Percentiles rank a stretch among this genome's conserved stretches.
phyloP scores from a whole-genome alignment of 2,888 invertebrate genomes.

The Cenopis cana region DNA sequence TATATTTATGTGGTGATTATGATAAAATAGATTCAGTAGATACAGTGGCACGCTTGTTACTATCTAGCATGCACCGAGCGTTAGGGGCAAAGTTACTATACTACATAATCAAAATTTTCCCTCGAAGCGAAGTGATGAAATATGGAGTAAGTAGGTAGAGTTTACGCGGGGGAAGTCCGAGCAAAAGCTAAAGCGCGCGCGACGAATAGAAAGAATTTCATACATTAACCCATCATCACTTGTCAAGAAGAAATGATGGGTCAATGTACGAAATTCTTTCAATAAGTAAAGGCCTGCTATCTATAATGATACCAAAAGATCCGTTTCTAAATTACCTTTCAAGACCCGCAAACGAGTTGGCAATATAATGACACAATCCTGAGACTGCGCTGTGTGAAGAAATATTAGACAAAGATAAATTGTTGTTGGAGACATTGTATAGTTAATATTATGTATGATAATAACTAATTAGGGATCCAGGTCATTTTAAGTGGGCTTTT shows the following conservation, averaged over 20 bases:
- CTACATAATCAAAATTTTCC: no score
- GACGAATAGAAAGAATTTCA: no score
- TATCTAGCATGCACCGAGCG: no score
- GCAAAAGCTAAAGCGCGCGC: no score
- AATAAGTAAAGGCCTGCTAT: neutral
- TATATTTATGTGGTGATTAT: neutral
- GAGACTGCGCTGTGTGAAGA: conserved; percentile 36
- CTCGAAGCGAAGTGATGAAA: no score
- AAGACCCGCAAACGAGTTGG: conserved; percentile 23
- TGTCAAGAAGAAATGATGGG: no score
- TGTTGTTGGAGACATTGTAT: conserved; percentile 21
- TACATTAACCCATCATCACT: no score
- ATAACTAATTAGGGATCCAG: conserved; percentile 34
- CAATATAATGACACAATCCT: conserved; percentile 42
- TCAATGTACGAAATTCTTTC: no score
- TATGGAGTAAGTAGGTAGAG: no score
- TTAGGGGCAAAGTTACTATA: no score
- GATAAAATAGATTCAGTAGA: neutral
- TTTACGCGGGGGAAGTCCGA: no score
- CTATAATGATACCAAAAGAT: neutral
- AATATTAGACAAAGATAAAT: conserved; percentile 40
- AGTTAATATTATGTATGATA: conserved; percentile 26
- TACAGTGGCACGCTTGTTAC: neutral
- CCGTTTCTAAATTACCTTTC: conserved; percentile 2
- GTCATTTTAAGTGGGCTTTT: conserved; percentile 15